Base-by-base conservation (phyloP, 2,113 vertebrate genomes). In the Oreochromis aureus region DNA sequence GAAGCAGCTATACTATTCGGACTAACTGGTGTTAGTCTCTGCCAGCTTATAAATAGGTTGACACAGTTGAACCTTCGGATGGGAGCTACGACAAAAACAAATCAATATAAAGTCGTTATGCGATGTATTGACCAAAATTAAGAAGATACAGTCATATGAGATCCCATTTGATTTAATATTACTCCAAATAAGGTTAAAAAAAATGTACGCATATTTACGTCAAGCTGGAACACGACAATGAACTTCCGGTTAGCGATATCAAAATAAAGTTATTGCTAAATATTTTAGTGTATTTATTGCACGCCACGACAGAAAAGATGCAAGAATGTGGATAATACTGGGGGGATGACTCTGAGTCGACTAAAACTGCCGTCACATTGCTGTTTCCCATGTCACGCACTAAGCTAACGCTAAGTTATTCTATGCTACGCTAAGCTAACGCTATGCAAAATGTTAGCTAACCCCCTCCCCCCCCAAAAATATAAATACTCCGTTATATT, bases 41-140 rank as follows among this genome's bases (percentile, higher is more conserved):
- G 56, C 41, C 63, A 54, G n/a, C 6, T 69, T 93, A 94, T 89
- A 94, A 95, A 92, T 94, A 95, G 16, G 58, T 15, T 91, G 84
- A 71, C 81, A 93, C 86, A 82, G 86, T 48, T 86, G 80, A 89
- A 86, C 81, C 18, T 91, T 89, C 80, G 51, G 87, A 84, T 84
- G 83, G 36, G 2, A 56, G 39, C 87, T 84, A 34, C 1, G 32
- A 78, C 46, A 53, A 78, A 78, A 32, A 78, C 5, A 73, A 41
- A 30, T 19, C 9, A 34, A 41, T 27, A 87, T 24, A 1, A 13
- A 39, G 4, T 22, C 1, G 3, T 24, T 34, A n/a, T 22, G 4
- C 44, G 13, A 82, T 56, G 78, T 27, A 54, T 22, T 34, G 4
- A 53, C 41, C 32, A 6, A n/a, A 15, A 59, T 16, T 56, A 39